Base-by-base conservation (phyloP, 2,797 vertebrate species). In the Enteromius radiatus region DNA sequence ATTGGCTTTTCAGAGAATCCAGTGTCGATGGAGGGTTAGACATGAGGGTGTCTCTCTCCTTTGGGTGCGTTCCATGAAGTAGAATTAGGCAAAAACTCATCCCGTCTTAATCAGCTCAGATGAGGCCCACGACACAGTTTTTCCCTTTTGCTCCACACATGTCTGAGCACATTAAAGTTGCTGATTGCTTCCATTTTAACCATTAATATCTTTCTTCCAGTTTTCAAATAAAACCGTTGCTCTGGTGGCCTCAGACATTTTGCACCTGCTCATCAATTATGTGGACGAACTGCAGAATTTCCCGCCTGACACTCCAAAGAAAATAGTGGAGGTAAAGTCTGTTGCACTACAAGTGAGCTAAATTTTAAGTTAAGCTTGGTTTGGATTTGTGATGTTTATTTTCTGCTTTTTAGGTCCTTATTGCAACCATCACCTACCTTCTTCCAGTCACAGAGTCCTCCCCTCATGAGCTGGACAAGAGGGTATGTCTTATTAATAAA, bases 191-290 rank as follows among this genome's bases (percentile, higher is more conserved):
- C 43, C 28, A 6, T 76, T 49, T 64, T 52, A 67, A 75, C 21
- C 4, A 33, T 17, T 64, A 54, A 23, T 80, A 52, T 89, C 43
- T 82, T 67, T 12, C 11, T 89, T 88, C n/a, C 88, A 99, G 98
- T 99, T 99, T 89, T 95, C 97, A 63, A 99, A 99, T 92, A 99
- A 99, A 95, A 96, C 92, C 0, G 98, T 99, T 12, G 97, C 98
- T 1, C 95, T 99, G 74, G 97, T 99, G 84, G 98, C 98, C 1
- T 98, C 98, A 12, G 97, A 97, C 90, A 96, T 98, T 93, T 94
- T 99, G 88, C 97, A 96, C 90, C 95, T 99, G 88, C 93, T 99
- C 84, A 96, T 98, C 91, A 96, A 96, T 91, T 96, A 97, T 12
- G 96, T 96, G 59, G 94, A 97, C 28, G 95, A 97, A 86, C 96